Percentiles rank a stretch among this genome's conserved stretches.
phyloP scores from a whole-genome alignment of 2,113 vertebrate species.

The Leucopsar rothschildi region DNA sequence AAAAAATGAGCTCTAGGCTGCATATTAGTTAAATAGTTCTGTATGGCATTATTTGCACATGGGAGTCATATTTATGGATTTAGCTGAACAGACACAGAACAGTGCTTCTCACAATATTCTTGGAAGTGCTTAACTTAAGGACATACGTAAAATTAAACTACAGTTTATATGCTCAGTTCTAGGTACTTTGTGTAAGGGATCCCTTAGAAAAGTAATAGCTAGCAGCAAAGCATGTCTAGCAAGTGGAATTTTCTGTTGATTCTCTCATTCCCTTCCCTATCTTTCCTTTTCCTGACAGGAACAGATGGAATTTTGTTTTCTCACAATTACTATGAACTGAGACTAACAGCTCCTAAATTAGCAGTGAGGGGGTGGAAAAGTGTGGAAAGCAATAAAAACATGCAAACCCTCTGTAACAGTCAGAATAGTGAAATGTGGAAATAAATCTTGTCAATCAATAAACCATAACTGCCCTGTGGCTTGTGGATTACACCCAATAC shows the following conservation, averaged over 20 bases:
- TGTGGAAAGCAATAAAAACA: constrained; percentile 28
- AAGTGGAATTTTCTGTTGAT: constrained; percentile 54
- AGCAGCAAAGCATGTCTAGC: constrained; percentile 29
- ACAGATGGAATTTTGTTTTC: constrained; percentile 59
- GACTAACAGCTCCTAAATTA: constrained; percentile 59
- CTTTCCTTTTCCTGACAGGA: constrained; percentile 17
- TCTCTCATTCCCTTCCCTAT: constrained; percentile 3
- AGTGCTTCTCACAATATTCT: not conserved
- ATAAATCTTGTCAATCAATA: not conserved
- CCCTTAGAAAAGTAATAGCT: not conserved
- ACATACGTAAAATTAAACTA: not conserved
- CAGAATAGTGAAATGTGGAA: constrained; percentile 23
- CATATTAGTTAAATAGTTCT: constrained; percentile 14
- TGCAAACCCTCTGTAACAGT: not conserved
- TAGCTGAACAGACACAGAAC: not conserved
- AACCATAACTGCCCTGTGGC: not conserved
- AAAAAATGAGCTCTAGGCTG: not conserved
- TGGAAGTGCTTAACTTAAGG: not conserved
- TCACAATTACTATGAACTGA: constrained; percentile 48
- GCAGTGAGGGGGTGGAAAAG: constrained; percentile 54
- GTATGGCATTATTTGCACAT: not conserved
- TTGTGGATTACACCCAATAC: not conserved
- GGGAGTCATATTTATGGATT: not conserved
- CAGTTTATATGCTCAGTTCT: not conserved
- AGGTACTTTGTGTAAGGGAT: not conserved